A percentile compares a stretch with the other conserved stretches of the same genome.
phyloP scores from a whole-genome alignment of 2,113 vertebrate species.

The Phasianus colchicus region DNA sequence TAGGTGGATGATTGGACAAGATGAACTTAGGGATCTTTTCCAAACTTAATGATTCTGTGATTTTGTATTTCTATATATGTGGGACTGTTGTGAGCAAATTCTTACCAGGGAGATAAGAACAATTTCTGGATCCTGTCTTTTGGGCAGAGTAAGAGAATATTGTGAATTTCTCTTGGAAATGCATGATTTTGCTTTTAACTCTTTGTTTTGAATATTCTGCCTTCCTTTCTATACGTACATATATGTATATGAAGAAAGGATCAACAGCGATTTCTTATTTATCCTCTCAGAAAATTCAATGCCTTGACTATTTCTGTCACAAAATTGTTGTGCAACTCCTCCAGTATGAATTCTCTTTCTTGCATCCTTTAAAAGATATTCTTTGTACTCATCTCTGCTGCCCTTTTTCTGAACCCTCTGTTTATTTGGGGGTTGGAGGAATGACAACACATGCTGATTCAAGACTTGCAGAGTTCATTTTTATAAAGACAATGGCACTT shows the following conservation, averaged over 20 bases:
- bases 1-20: background rate
- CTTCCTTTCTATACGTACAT: background rate
- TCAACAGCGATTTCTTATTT: background rate
- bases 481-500: background rate
- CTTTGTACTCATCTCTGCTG: background rate
- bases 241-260: background rate
- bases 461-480: background rate
- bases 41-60: too few relatives aligned
- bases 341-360: background rate
- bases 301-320: background rate
- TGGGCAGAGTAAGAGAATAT: background rate
- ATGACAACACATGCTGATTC: background rate
- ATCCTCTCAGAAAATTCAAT: background rate
- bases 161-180: background rate
- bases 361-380: background rate
- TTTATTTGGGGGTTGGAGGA: background rate
- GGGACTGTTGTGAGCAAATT: background rate
- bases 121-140: accelerated
- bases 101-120: background rate
- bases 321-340: background rate
- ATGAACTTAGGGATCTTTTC: too few relatives aligned
- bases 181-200: background rate
- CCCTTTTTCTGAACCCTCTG: background rate
- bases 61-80: too few relatives aligned
- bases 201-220: background rate